Base-by-base conservation (phyloP, 2,888 invertebrate species). In the Taphrorychus bicolor region DNA sequence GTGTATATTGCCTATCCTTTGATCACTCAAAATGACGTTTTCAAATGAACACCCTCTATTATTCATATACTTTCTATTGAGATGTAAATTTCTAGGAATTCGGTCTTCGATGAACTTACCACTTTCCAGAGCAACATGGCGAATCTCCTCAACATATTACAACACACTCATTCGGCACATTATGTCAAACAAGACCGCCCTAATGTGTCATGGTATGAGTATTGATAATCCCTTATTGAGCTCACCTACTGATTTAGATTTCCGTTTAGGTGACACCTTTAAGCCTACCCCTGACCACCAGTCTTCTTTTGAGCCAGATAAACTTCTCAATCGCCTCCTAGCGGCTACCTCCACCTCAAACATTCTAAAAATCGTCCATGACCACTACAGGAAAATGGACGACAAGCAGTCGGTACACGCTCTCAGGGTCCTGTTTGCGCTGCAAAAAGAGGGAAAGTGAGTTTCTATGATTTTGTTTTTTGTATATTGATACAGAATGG, bases 401-500 rank as follows among this genome's bases (percentile, higher is more conserved):
- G 83, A 83, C 65, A 83, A 81, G 51, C 88, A 89, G 76, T 79
- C 87, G 74, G 76, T 88, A 73, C 85, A 86, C 72, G 87, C 87
- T 0, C 76, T 89, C 23, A 79, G 84, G 16, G 79, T 84, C 11
- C 77, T 90, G 19, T 88, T 88, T 76, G 80, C 82, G 41, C 78
- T 88, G 49, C 86, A 88, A 73, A 88, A 85, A 77, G 76, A 82
- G 69, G 83, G 83, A 76, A 84, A 82, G 86, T 80, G n/a, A n/a
- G n/a, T n/a, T n/a, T n/a, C n/a, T n/a, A 76, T 45, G 14, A 7
- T 9, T 40, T 22, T 40, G 9, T 5, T 40, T 18, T 32, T 3
- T 16, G 24, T 21, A 18, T 3, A 51, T 17, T 7, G 14, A 2
- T 5, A 3, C 16, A 45, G 14, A 7, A 17, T 17, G 1, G 14